These are phyloP conservation scores for Eurypyga helias DNA, from an alignment of 2,113 vertebrate species.

Conservation along the genomic window DNA sequence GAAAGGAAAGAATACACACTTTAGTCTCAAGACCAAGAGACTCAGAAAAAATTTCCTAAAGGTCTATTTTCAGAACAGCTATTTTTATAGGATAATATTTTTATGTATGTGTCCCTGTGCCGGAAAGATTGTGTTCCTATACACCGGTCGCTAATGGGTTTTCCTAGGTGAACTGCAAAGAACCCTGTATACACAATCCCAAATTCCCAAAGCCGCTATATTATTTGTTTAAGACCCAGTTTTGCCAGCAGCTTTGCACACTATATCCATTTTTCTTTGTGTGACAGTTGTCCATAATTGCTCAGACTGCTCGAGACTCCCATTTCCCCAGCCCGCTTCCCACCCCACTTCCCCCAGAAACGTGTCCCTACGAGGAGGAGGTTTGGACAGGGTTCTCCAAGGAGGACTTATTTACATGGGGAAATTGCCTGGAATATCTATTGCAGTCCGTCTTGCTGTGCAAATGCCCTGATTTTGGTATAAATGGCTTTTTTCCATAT, in stretches of 20 bases:
- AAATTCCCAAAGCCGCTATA: background rate
- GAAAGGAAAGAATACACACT: background rate
- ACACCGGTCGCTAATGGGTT: background rate
- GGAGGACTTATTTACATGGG: background rate
- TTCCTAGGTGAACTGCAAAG: background rate
- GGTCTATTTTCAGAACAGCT: background rate
- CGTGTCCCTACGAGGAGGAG: background rate
- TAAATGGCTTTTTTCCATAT: slow-evolving; percentile 16
- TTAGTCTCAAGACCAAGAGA: background rate
- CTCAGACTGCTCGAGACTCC: background rate
- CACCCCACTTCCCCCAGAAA: background rate
- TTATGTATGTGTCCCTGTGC: background rate
- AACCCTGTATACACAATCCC: background rate
- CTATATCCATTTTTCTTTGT: background rate
- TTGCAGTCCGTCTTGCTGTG: background rate
- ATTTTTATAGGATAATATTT: background rate
- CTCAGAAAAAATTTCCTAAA: background rate
- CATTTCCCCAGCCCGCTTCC: background rate
- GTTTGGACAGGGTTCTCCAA: background rate
- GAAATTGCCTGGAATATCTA: background rate
- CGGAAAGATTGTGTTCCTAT: background rate
- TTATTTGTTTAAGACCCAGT: background rate
- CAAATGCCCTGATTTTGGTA: background rate
- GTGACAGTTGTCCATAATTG: background rate
- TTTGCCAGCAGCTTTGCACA: slow-evolving; percentile 5